These are phyloP conservation scores for Leptatherina wallacei DNA, from an alignment of 2,797 vertebrate genomes.

Conservation along the genomic window DNA sequence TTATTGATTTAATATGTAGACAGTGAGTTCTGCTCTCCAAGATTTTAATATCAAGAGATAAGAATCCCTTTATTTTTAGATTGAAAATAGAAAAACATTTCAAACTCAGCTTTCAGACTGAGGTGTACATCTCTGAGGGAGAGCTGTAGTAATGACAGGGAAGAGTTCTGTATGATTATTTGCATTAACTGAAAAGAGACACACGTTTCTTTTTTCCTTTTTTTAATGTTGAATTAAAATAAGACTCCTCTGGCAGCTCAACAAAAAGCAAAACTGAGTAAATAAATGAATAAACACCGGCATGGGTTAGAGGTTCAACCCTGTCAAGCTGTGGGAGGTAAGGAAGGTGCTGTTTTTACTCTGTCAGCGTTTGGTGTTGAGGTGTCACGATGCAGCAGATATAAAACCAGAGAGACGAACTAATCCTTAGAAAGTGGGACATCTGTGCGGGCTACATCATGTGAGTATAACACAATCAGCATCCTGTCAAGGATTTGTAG, in stretches of 20 bases:
- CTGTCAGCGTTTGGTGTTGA: conserved; percentile 18
- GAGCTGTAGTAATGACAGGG: not conserved
- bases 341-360: not conserved
- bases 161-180: not conserved
- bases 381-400: conserved; percentile 31
- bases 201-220: too few relatives aligned
- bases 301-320: not conserved
- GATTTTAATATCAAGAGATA: not conserved
- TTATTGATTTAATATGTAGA: not conserved
- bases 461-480: conserved; percentile 63
- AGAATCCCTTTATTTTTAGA: not conserved
- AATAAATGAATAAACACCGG: not conserved
- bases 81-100: too few relatives aligned
- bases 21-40: not conserved
- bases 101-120: too few relatives aligned
- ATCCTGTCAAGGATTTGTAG: conserved; percentile 57
- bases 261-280: not conserved
- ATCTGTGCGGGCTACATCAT: conserved; percentile 43
- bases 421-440: conserved; percentile 55
- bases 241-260: too few relatives aligned
- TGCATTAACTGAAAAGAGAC: too few relatives aligned
- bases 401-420: conserved; percentile 19
- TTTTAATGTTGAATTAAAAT: too few relatives aligned
- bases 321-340: not conserved
- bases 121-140: too few relatives aligned